Evolutionary conservation across 1,140 invertebrate genomes (phyloP).

Genomic region (Anoplolepis gracilipes): DNA sequence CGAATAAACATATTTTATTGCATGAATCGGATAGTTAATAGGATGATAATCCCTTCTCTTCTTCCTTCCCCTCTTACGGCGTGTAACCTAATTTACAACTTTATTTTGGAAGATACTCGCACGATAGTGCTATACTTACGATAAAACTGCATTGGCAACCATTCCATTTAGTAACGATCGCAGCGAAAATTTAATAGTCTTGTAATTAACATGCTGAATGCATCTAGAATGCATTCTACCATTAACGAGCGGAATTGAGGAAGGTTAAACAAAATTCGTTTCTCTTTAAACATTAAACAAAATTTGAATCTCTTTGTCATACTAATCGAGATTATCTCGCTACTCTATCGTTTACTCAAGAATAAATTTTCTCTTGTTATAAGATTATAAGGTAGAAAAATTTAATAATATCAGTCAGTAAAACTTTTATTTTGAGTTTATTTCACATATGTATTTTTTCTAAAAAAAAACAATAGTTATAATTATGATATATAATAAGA

Average conservation of each 20-base stretch:
- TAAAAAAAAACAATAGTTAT: not conserved
- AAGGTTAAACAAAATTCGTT: constrained; percentile 72
- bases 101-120: constrained; percentile 38
- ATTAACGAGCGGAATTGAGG: constrained; percentile 69
- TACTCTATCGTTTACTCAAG: not conserved
- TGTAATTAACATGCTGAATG: constrained; percentile 73
- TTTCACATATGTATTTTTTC: not conserved
- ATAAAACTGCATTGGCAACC: constrained; percentile 63
- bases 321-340: not conserved
- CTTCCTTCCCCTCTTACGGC: not conserved
- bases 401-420: not conserved
- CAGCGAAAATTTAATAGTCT: constrained; percentile 70
- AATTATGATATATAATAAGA: not conserved
- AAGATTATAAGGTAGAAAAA: not conserved
- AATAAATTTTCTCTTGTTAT: not conserved
- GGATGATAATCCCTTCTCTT: constrained; percentile 60
- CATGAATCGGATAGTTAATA: constrained; percentile 58
- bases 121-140: constrained; percentile 54
- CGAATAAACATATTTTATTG: constrained; percentile 62
- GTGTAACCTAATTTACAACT: constrained; percentile 42
- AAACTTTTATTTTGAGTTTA: not conserved
- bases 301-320: constrained; percentile 43
- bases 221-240: constrained; percentile 62
- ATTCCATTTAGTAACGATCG: constrained; percentile 66
- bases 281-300: not conserved